These are phyloP conservation scores for Dicyrtoma fusca DNA, from an alignment of 2,888 invertebrate genomes.

Conservation along the genomic window DNA sequence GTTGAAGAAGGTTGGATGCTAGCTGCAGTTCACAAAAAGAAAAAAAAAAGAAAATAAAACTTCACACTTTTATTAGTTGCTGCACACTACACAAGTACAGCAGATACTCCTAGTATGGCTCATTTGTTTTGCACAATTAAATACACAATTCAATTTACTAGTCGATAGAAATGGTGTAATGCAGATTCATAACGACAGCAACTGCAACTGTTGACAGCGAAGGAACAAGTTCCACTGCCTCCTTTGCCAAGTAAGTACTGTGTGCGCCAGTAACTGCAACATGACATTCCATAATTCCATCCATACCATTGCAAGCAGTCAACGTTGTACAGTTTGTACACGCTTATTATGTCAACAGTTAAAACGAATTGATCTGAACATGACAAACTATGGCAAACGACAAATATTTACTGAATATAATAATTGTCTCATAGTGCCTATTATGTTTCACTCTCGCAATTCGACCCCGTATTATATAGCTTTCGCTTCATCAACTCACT, in stretches of 20 bases:
- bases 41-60: slow-evolving; percentile 21
- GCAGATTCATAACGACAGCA: too few species aligned
- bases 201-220: too few species aligned
- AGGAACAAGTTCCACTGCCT: too few species aligned
- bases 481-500: background rate
- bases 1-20: slow-evolving; percentile 67
- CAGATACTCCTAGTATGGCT: background rate
- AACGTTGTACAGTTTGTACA: too few species aligned
- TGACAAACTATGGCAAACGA: background rate
- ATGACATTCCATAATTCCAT: too few species aligned
- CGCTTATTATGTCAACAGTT: too few species aligned
- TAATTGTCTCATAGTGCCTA: background rate
- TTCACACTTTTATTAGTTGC: background rate
- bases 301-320: too few species aligned
- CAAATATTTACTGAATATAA: slow-evolving; percentile 27
- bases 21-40: slow-evolving; percentile 22
- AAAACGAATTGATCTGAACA: too few species aligned
- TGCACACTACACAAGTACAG: background rate
- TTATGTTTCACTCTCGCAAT: background rate
- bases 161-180: background rate
- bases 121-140: background rate
- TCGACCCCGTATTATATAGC: background rate
- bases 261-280: too few species aligned
- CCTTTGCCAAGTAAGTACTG: too few species aligned
- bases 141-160: background rate